Evolutionary conservation across 2,888 invertebrate genomes (phyloP).

Genomic region (Crossocerus cetratus): DNA sequence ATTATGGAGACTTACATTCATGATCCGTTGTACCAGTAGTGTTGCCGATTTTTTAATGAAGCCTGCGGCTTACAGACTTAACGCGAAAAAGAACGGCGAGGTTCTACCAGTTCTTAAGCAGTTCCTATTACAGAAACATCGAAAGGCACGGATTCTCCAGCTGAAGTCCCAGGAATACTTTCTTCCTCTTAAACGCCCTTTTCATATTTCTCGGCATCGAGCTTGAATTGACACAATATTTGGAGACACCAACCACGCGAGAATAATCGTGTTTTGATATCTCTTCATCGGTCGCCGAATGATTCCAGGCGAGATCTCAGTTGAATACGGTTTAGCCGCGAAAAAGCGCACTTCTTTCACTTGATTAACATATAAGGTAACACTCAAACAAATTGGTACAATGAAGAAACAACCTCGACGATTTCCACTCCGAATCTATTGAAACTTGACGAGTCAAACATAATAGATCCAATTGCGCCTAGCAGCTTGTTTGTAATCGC

Average conservation of each 20-base stretch:
- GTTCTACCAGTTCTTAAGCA: constrained; percentile 5
- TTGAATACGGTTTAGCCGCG: constrained; percentile 16
- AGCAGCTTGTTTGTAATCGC: background rate
- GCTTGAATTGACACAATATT: no score
- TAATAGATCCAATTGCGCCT: background rate
- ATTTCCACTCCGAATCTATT: background rate
- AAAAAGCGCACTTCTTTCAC: constrained; percentile 33
- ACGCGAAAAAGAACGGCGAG: constrained; percentile 17
- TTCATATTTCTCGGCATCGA: constrained; percentile 41
- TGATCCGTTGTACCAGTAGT: constrained; percentile 47
- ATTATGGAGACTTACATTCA: constrained; percentile 57
- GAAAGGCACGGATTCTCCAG: constrained; percentile 6
- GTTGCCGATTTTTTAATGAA: constrained; percentile 27
- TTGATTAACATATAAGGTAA: constrained; percentile 42
- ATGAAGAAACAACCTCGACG: constrained; percentile 4
- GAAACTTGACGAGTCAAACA: background rate
- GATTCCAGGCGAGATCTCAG: background rate
- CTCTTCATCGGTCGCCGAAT: constrained; percentile 3
- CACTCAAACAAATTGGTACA: constrained; percentile 39
- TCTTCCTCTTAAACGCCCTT: constrained; percentile 36
- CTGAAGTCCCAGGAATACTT: constrained; percentile 19
- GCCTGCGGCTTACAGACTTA: constrained; percentile 25
- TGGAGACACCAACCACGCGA: no score
- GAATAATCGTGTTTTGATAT: background rate
- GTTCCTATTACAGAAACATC: constrained; percentile 12